Base-by-base conservation (phyloP, 2,888 invertebrate genomes). In the Eristalis intricaria region DNA sequence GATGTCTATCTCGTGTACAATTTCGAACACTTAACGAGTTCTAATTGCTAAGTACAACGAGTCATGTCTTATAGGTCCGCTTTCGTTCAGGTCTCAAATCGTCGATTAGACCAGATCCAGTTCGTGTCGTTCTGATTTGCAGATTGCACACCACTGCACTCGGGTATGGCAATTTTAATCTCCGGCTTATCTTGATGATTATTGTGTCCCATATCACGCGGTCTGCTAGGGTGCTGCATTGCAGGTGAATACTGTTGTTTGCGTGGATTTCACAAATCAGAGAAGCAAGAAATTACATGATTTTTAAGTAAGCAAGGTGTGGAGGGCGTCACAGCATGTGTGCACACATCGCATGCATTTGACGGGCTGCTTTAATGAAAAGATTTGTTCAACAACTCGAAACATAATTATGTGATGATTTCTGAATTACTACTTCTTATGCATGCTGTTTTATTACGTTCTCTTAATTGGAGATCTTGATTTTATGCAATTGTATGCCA, bases 21-120 rank as follows among this genome's bases (percentile, higher is more conserved):
- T 82, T 86, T 86, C 69, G 74, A 82, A 86, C 79, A 83, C 83
- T 86, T 86, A 82, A 86, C 86, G 83, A 86, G 86, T 83, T 79
- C 70, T 83, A 86, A 86, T 86, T 86, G 75, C 83, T 23, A 43
- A 40, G 60, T 22, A 74, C 73, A 73, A 86, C 69, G n/a, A n/a
- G n/a, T 86, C 63, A 82, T 75, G n/a, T 22, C 23, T 22, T 11
- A 26, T 13, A 77, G 70, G 50, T 79, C 75, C 66, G 70, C 74
- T 75, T 73, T 79, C 69, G 68, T 74, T 81, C 29, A 22, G 80
- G 56, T 74, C 15, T 29, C 32, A 56, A 74, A 75, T 74, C 74
- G 80, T 69, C 74, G 60, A 65, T 81, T 74, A 81, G 61, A 19
- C 56, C 32, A 32, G 43, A 68, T 22, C 66, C 23, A 43, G 65